These are phyloP conservation scores for Calonectris borealis DNA, from an alignment of 2,113 vertebrate species.

Conservation along the genomic window DNA sequence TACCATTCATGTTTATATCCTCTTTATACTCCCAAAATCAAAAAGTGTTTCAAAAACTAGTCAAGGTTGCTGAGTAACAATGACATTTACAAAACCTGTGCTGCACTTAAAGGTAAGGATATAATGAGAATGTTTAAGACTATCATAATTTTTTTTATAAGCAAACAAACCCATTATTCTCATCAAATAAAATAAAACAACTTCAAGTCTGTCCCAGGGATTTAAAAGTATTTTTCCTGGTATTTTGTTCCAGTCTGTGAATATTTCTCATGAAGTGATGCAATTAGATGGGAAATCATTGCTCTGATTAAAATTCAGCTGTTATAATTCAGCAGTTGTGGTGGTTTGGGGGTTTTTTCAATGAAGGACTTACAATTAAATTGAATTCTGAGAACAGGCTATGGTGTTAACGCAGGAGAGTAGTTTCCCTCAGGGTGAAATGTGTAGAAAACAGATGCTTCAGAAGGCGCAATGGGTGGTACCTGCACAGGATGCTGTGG, in stretches of 20 bases:
- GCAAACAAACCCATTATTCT: background rate
- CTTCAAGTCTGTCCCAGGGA: background rate
- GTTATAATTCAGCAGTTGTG: background rate
- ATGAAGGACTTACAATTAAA: background rate
- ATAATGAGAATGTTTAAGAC: background rate
- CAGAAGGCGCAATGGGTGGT: accelerated
- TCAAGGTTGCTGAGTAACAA: constrained; percentile 12
- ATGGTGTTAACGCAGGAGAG: background rate
- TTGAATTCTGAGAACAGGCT: background rate
- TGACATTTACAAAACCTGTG: background rate
- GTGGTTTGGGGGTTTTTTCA: background rate
- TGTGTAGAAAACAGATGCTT: background rate
- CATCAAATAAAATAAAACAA: background rate
- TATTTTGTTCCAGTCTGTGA: background rate
- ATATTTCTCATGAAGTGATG: background rate
- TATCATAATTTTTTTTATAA: background rate
- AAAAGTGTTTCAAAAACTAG: background rate
- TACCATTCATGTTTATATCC: background rate
- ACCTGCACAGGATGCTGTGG: accelerated
- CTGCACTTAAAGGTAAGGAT: background rate
- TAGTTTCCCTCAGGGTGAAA: accelerated
- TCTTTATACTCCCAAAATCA: background rate
- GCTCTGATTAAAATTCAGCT: background rate
- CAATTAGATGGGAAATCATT: background rate
- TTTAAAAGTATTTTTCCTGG: background rate